Base-by-base conservation (phyloP, 1,140 invertebrate species). In the Lucilia cuprina region DNA sequence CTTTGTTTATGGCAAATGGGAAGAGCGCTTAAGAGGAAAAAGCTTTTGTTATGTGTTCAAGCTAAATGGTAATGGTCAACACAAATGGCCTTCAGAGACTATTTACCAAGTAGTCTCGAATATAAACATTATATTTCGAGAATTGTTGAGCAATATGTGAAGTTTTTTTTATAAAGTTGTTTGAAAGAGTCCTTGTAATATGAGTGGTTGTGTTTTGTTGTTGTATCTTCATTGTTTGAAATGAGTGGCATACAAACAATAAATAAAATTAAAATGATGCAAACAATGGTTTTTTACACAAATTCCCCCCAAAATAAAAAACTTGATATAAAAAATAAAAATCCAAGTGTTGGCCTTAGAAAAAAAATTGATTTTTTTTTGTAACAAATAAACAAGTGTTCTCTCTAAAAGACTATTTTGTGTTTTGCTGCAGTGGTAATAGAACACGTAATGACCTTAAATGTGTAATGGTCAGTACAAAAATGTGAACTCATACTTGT, bases 181-280 rank as follows among this genome's bases (percentile, higher is more conserved):
- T 30, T 34, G 30, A 34, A 83, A 83, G 70, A 85, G 84, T 83
- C 65, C 60, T 83, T 70, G 84, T 70, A 50, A 65, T 83, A 55
- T 5, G 82, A 74, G 82, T 35, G 19, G 9, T 65, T 30, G 19
- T 25, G 35, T 34, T 30, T 55, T 35, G 82, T 74, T 35, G 82
- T 74, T 70, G 47, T 41, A 49, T 41, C 77, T 84, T 84, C 80
- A 35, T 74, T 83, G 47, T 83, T 49, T 82, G 60, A 49, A 80
- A 82, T 85, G 85, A 85, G 84, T 85, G 86, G 86, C 87, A 89
- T 87, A 88, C 88, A 86, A 88, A 90, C 89, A 90, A 90, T 90
- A 90, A 90, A 90, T 90, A 90, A 90, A 90, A 90, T 90, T 90
- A 90, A 90, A 90, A 89, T 88, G 89, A 90, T 90, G 86, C 89